Conservation (phyloP, 2,797 vertebrate species). For the Tokudaia tokunoshimensis region DNA sequence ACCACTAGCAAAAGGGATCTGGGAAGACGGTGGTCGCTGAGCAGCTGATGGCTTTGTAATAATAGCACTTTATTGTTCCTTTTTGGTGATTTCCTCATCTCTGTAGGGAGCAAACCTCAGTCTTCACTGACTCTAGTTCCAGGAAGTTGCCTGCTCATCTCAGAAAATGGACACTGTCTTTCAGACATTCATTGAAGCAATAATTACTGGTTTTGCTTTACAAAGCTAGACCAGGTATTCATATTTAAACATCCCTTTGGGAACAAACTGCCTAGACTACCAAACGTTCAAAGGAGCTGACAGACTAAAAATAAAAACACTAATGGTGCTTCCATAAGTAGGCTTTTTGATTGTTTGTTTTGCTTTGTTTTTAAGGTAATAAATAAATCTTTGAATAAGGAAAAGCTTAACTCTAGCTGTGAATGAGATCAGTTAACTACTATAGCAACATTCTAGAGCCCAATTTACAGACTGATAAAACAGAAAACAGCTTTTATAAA, state of each 20-base stretch:
- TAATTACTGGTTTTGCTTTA: constrained; percentile 34
- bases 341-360: neutral
- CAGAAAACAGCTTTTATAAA: neutral
- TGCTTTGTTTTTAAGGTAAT: neutral
- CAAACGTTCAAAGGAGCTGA: constrained; percentile 23
- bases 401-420: constrained; percentile 19
- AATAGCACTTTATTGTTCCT: neutral
- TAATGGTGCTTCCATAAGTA: neutral
- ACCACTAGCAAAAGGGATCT: neutral
- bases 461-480: constrained; percentile 32
- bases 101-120: neutral
- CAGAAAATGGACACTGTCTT: constrained; percentile 38
- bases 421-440: constrained; percentile 2
- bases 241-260: constrained; percentile 34
- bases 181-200: constrained; percentile 42
- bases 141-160: neutral
- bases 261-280: constrained; percentile 4
- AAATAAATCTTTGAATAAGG: constrained; percentile 12
- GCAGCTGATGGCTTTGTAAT: neutral
- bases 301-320: neutral
- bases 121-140: neutral
- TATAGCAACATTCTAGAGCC: constrained; percentile 4
- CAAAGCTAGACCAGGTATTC: constrained; percentile 22
- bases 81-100: neutral
- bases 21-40: neutral